Percentiles rank a stretch among this genome's conserved stretches.
phyloP scores from a whole-genome alignment of 1,140 invertebrate genomes.

The Planococcus citri region DNA sequence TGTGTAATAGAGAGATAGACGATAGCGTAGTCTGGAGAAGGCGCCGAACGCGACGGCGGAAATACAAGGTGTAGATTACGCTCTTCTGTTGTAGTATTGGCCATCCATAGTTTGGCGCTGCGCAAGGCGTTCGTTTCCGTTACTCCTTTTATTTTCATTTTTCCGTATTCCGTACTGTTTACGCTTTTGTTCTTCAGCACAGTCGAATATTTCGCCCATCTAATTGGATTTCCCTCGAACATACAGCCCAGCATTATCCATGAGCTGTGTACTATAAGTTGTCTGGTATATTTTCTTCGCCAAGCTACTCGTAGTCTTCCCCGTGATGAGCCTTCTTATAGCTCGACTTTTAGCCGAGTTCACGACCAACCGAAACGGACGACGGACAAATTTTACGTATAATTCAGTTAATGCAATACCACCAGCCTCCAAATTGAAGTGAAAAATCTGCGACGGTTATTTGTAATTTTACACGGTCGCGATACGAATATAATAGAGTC shows the following conservation, averaged over 20 bases:
- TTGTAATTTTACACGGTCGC: constrained; percentile 6
- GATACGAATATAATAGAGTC: neutral
- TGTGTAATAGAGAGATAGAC: too few species aligned
- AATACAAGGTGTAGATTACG: neutral
- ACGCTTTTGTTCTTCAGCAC: neutral
- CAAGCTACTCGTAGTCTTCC: too few species aligned
- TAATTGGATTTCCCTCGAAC: constrained; percentile 7
- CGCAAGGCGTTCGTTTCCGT: neutral
- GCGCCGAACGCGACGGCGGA: neutral
- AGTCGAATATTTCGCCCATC: neutral
- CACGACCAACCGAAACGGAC: neutral
- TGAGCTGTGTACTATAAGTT: too few species aligned
- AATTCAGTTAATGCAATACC: neutral
- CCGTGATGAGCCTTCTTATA: neutral
- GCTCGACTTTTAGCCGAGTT: neutral
- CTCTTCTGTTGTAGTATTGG: too few species aligned
- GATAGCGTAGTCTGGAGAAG: neutral
- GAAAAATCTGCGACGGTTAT: constrained; percentile 6
- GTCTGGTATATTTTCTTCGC: too few species aligned
- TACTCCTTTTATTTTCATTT: constrained; percentile 8
- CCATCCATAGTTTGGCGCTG: too few species aligned
- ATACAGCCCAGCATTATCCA: neutral
- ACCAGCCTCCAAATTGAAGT: constrained; percentile 2
- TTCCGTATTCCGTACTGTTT: neutral
- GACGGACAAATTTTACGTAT: neutral